Evolutionary conservation across 2,113 vertebrate genomes (phyloP).

Genomic region (Oxyruncus cristatus): DNA sequence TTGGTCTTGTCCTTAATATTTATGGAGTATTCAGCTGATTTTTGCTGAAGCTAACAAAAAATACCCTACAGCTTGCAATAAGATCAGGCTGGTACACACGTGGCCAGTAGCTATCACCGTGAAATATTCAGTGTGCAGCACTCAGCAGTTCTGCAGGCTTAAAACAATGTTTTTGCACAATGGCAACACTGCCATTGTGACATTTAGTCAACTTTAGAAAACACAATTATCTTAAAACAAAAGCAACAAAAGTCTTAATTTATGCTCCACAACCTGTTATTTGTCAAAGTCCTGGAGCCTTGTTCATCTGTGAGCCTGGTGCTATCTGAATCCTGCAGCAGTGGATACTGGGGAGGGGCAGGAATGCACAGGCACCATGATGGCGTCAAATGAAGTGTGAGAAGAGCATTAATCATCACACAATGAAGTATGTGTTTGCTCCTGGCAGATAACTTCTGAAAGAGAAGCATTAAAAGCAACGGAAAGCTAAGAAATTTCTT

Average conservation of each 20-base stretch:
- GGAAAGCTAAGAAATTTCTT: not conserved
- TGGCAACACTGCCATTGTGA: not conserved
- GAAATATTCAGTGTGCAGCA: not conserved
- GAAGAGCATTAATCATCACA: not conserved
- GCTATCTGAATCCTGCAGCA: not conserved
- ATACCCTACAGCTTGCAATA: not conserved
- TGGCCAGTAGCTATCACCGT: not conserved
- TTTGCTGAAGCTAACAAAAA: conserved; percentile 56
- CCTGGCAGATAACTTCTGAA: not conserved
- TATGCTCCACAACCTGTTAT: not conserved
- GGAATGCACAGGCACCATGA: not conserved
- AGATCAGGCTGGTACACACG: not conserved
- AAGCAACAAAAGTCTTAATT: not conserved
- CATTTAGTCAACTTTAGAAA: not conserved
- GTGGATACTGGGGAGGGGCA: not conserved
- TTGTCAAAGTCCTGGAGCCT: not conserved
- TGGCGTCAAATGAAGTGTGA: not conserved
- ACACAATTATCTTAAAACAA: not conserved
- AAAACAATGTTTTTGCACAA: not conserved
- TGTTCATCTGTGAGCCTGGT: not conserved
- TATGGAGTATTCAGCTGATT: conserved; percentile 6
- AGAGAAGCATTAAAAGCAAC: not conserved
- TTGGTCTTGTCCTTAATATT: conserved; percentile 27
- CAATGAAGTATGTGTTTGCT: not conserved
- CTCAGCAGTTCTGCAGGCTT: conserved; percentile 29